Percentiles rank a stretch among this genome's conserved stretches.
Conservation (phyloP, 2,888 invertebrate species). For the Macropis europaea region DNA sequence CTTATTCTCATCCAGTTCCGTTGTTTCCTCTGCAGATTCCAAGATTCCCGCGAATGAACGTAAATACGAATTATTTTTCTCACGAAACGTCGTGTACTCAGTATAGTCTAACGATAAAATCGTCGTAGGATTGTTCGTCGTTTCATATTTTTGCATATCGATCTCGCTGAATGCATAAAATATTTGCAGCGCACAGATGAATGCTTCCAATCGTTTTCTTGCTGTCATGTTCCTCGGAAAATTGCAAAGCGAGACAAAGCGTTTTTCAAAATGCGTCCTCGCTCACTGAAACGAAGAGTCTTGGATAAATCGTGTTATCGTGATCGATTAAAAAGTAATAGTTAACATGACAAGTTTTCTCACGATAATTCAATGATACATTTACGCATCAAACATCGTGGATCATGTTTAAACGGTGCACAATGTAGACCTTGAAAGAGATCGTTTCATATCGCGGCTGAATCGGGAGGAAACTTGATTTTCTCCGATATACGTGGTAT, state of each 20-base stretch:
- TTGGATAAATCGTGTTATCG: neutral
- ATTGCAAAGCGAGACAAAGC: slow-evolving; percentile 9
- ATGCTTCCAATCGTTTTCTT: slow-evolving; percentile 54
- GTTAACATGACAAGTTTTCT: neutral
- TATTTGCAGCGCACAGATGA: slow-evolving; percentile 56
- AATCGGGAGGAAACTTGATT: neutral
- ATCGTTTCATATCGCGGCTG: neutral
- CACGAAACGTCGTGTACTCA: neutral
- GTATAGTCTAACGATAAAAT: neutral
- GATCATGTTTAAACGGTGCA: neutral
- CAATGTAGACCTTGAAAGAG: neutral
- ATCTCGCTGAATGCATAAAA: slow-evolving; percentile 52
- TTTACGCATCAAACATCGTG: neutral
- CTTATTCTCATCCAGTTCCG: neutral
- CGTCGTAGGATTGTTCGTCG: neutral
- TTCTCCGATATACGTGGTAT: slow-evolving; percentile 7
- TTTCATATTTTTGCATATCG: neutral
- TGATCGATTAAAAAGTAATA: neutral
- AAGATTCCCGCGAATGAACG: neutral
- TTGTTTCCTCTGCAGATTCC: neutral
- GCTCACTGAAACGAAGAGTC: neutral
- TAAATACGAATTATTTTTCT: neutral
- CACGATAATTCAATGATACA: neutral
- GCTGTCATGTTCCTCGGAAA: slow-evolving; percentile 53
- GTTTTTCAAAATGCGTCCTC: neutral